phyloP scores from a whole-genome alignment of 2,113 vertebrate genomes.

The Pachycephala philippinensis region DNA sequence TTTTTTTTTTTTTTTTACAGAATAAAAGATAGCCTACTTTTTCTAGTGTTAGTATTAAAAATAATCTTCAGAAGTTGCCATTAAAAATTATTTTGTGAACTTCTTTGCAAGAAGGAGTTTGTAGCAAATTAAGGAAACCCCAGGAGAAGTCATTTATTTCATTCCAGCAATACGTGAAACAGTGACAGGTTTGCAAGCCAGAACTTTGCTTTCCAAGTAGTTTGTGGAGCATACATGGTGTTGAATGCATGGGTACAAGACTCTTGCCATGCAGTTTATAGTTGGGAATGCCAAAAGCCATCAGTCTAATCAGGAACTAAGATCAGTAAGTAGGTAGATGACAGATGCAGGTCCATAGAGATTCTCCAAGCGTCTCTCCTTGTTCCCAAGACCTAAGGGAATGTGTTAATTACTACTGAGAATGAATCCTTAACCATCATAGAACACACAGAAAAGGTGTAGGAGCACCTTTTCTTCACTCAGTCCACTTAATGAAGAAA shows the following conservation, averaged over 20 bases:
- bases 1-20: not conserved
- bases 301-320: not conserved
- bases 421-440: not conserved
- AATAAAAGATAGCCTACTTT: not conserved
- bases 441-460: rapidly evolving
- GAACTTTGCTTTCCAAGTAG: not conserved
- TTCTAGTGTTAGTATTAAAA: not conserved
- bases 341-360: not conserved
- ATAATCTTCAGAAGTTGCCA: not conserved
- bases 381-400: not conserved
- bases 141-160: not conserved
- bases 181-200: not conserved
- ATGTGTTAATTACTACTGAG: not conserved
- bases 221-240: not conserved
- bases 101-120: not conserved
- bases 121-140: not conserved
- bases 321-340: not conserved
- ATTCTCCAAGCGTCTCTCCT: not conserved
- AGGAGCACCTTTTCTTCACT: not conserved
- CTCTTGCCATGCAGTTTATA: not conserved
- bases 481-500: not conserved
- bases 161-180: not conserved
- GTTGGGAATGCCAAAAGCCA: not conserved
- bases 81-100: not conserved
- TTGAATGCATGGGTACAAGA: not conserved